Evolutionary conservation across 2,888 invertebrate genomes (phyloP).

Genomic region (Cataglyphis rosenhaueri): DNA sequence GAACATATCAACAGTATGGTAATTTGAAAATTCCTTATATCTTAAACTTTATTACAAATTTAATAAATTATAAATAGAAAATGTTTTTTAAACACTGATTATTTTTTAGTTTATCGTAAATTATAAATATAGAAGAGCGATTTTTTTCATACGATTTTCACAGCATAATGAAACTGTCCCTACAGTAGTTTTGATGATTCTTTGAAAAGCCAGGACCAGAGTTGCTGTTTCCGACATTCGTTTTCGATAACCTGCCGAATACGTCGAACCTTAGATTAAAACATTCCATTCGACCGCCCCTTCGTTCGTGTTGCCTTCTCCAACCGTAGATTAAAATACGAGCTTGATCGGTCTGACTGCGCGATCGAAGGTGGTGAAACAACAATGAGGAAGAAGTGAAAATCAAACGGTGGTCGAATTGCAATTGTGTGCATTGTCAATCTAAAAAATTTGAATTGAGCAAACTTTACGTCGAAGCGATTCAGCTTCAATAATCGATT

Average conservation of each 20-base stretch:
- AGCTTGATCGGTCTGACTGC: conserved; percentile 64
- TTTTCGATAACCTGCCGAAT: conserved; percentile 68
- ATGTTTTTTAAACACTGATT: neutral
- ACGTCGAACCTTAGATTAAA: conserved; percentile 79
- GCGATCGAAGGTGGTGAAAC: conserved; percentile 36
- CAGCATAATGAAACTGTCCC: conserved; percentile 39
- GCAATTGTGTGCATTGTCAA: neutral
- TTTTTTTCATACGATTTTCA: conserved; percentile 31
- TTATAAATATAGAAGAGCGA: conserved; percentile 14
- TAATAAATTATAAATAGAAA: neutral
- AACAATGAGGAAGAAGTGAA: conserved; percentile 15
- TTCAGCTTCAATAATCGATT: neutral
- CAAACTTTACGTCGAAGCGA: neutral
- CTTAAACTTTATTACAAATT: neutral
- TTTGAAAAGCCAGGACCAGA: conserved; percentile 23
- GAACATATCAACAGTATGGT: neutral
- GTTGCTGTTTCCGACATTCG: conserved; percentile 45
- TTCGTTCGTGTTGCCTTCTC: conserved; percentile 32
- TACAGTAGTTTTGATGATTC: neutral
- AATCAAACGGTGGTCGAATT: conserved; percentile 45
- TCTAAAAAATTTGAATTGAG: neutral
- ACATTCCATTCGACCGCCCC: conserved; percentile 64
- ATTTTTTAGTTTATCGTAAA: neutral
- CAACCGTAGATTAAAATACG: conserved; percentile 75
- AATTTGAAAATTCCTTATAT: neutral